Evolutionary conservation across 2,113 vertebrate species (phyloP).

Genomic region (Argyrosomus japonicus): DNA sequence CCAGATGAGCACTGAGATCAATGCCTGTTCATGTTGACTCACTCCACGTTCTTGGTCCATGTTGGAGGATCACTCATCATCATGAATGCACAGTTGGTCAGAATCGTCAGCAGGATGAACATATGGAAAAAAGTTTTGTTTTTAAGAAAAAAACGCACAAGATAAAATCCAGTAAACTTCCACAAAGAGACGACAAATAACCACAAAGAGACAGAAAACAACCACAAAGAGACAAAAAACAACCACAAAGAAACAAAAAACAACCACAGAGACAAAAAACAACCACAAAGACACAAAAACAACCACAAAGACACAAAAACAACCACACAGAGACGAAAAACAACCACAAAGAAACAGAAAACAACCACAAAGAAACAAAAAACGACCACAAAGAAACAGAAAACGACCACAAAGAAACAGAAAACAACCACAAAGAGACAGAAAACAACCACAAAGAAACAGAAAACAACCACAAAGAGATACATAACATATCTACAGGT

Average conservation of each 20-base stretch:
- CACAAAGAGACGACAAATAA: no score
- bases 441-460: background rate
- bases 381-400: no score
- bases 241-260: background rate
- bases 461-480: no score
- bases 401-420: no score
- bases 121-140: conserved; percentile 89
- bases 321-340: background rate
- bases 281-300: background rate
- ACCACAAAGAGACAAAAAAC: background rate
- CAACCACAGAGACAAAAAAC: background rate
- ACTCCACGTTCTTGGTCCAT: conserved; percentile 91
- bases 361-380: background rate
- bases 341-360: background rate
- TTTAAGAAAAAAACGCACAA: conserved; percentile 83
- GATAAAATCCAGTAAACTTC: background rate
- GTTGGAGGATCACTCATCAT: conserved; percentile 86
- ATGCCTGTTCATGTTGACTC: conserved; percentile 78
- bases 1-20: no score
- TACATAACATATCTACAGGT: no score
- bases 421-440: background rate
- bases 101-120: conserved; percentile 92
- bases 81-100: conserved; percentile 95
- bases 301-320: no score
- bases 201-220: no score